Percentiles rank a stretch among this genome's conserved stretches.
Conservation (phyloP, 2,888 invertebrate species). For the Caenorhabditis macrosperma region DNA sequence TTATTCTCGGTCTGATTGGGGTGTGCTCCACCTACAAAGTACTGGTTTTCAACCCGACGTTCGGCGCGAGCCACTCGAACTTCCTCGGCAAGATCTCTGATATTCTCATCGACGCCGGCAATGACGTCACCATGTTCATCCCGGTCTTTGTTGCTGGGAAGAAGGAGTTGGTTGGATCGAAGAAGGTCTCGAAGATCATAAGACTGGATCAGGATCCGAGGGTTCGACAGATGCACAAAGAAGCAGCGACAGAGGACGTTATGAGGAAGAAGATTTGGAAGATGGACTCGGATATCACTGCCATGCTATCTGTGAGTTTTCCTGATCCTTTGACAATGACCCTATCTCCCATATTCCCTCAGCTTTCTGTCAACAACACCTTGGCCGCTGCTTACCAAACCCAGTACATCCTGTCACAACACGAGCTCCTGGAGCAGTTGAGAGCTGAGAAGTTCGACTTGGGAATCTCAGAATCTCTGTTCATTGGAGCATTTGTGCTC, state of each 20-base stretch:
- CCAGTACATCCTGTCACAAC: constrained; percentile 27
- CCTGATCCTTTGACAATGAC: too few relatives aligned
- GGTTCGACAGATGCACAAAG: constrained; percentile 21
- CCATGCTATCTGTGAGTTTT: constrained; percentile 24
- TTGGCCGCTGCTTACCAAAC: too few relatives aligned
- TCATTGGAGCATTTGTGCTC: constrained; percentile 25
- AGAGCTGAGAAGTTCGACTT: constrained; percentile 46
- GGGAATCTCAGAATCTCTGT: constrained; percentile 41
- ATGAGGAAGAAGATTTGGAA: constrained; percentile 35
- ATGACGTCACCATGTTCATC: constrained; percentile 61
- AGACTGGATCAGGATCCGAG: constrained; percentile 36
- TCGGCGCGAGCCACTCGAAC: constrained; percentile 59
- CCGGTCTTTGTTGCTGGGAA: constrained; percentile 37
- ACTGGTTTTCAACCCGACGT: constrained; percentile 58
- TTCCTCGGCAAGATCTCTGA: constrained; percentile 64
- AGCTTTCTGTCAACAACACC: too few relatives aligned
- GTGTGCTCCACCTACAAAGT: constrained; percentile 62
- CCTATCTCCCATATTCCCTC: too few relatives aligned
- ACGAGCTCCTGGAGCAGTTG: constrained; percentile 24
- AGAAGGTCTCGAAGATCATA: constrained; percentile 42
- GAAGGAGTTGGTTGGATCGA: constrained; percentile 42
- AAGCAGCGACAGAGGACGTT: constrained; percentile 19
- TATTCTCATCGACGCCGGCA: constrained; percentile 59
- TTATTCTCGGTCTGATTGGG: too few relatives aligned
- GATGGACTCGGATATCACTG: constrained; percentile 4